Evolutionary conservation across 2,113 vertebrate species (phyloP), one percentile per base, ranked within the genome.

Genomic region (Amphilophus citrinellus): DNA sequence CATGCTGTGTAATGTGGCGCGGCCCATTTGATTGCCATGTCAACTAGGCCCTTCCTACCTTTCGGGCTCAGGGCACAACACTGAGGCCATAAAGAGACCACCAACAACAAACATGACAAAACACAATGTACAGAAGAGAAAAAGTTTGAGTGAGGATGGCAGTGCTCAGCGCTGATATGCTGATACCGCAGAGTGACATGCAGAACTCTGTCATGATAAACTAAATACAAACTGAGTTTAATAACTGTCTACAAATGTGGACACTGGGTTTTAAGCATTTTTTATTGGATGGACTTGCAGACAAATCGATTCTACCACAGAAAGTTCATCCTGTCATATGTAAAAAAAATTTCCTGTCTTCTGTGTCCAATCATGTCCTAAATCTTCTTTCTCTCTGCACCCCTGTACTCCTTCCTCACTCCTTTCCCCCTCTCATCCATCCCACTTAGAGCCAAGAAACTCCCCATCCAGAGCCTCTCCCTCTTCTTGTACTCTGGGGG

Each of bases 371-470:
- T 66, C 3, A 44, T 65, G 4, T n/a, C 37, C 44, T 50, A 13
- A 42, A 4, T 65, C 24, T 32, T 22, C 6, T 11, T 60, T 32
- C 10, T 58, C 11, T 76, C 22, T 35, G 47, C 59, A 39, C 35
- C 24, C 24, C 37, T 11, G 0, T 73, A 14, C 9, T 77, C 2
- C 42, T 42, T 56, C 39, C 13, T 83, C 15, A 24, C 42, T 66
- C 42, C 18, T 61, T 68, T 61, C 47, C 13, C 44, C 44, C 18
- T 80, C 13, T 53, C 10, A 22, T 73, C 20, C 7, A 32, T 79
- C 61, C 3, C 77, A 65, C 56, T 73, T 82, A 89, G 88, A 86
- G 44, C 61, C 68, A 30, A 89, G 39, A 15, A 84, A 58, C 59
- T 71, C 76, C 18, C 44, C 61, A 13, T 90, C 84, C 18, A 80